Conservation (phyloP, 2,113 vertebrate species). For the Suncus etruscus region DNA sequence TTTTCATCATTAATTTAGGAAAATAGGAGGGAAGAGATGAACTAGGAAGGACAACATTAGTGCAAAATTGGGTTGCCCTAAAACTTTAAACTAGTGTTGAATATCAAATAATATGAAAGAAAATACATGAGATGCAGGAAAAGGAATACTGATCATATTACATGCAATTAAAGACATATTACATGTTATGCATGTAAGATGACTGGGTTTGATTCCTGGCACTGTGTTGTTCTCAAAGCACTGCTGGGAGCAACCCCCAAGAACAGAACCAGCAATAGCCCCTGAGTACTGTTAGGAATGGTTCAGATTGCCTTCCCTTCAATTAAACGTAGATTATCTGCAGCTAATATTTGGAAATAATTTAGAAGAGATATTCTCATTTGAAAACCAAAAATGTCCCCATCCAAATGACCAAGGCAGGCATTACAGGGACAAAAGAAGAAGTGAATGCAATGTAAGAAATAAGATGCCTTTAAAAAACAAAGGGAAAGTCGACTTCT, state of each 20-base stretch:
- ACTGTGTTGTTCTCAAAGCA: no score
- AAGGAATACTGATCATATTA: not conserved
- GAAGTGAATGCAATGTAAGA: constrained; percentile 17
- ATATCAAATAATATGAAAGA: not conserved
- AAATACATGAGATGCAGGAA: not conserved
- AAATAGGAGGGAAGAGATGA: not conserved
- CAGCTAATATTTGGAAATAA: constrained; percentile 24
- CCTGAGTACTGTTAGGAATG: not conserved
- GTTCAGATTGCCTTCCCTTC: not conserved
- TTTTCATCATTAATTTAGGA: not conserved
- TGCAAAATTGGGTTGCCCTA: not conserved
- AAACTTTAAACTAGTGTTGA: not conserved
- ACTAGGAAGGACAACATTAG: not conserved
- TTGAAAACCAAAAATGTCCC: constrained; percentile 25
- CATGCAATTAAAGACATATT: not conserved
- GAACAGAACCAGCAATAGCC: no score
- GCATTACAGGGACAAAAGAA: constrained; percentile 29
- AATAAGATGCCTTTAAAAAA: constrained; percentile 28
- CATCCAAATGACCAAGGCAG: not conserved
- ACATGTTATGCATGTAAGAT: no score
- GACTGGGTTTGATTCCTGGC: no score
- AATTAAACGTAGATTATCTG: not conserved
- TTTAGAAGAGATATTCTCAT: not conserved
- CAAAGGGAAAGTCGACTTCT: constrained; percentile 39
- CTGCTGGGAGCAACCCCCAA: no score